Percentiles rank a stretch among this genome's conserved stretches.
These are phyloP conservation scores for Bugula neritina DNA, from an alignment of 2,888 invertebrate genomes.

Conservation along the genomic window DNA sequence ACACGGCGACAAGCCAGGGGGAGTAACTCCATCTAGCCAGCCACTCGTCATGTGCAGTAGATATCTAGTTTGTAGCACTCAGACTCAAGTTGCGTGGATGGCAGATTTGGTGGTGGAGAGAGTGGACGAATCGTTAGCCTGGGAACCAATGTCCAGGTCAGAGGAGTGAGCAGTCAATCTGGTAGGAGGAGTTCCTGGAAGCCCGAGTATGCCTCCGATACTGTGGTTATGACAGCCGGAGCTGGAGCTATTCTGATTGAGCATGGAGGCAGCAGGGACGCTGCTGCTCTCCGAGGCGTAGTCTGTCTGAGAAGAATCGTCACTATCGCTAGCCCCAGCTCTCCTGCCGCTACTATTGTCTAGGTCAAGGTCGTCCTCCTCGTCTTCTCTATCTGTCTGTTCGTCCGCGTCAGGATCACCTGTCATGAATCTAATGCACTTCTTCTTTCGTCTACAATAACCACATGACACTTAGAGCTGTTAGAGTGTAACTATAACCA, in stretches of 20 bases:
- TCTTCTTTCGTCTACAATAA: conserved; percentile 55
- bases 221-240: conserved; percentile 11
- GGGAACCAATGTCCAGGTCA: neutral
- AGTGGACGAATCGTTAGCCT: conserved; percentile 6
- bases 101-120: conserved; percentile 18
- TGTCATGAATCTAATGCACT: conserved; percentile 53
- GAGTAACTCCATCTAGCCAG: too few relatives aligned
- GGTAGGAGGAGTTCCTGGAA: neutral
- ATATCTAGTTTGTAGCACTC: too few relatives aligned
- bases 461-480: too few relatives aligned
- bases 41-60: too few relatives aligned
- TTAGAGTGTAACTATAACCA: too few relatives aligned
- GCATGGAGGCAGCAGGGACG: neutral
- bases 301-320: conserved; percentile 3
- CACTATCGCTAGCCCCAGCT: conserved; percentile 7
- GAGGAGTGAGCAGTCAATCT: conserved; percentile 18
- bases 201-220: conserved; percentile 18
- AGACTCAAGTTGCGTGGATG: conserved; percentile 18
- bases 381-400: conserved; percentile 31
- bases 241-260: neutral
- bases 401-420: conserved; percentile 37
- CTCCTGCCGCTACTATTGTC: neutral
- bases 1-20: too few relatives aligned
- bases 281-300: neutral
- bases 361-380: conserved; percentile 37